Percentiles rank a stretch among this genome's conserved stretches.
These are phyloP conservation scores for Falco peregrinus DNA, from an alignment of 2,797 vertebrate species.

Conservation along the genomic window DNA sequence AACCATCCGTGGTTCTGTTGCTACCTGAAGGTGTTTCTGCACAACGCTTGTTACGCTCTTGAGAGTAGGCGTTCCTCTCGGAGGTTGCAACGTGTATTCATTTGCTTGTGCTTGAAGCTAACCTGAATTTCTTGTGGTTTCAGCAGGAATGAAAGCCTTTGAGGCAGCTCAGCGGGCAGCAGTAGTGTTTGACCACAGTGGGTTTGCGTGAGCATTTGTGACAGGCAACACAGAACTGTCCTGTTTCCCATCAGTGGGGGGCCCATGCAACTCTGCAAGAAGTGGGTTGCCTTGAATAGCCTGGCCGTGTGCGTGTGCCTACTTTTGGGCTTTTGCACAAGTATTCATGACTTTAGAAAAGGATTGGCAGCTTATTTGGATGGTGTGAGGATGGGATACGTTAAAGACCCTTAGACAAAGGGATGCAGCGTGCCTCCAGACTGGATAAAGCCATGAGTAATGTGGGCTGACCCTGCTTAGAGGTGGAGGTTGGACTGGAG, in stretches of 20 bases:
- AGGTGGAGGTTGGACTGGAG: background rate
- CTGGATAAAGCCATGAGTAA: background rate
- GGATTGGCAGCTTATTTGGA: background rate
- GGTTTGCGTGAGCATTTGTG: background rate
- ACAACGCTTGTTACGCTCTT: accelerated
- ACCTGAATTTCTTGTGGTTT: background rate
- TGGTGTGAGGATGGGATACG: accelerated
- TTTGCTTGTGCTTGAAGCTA: background rate
- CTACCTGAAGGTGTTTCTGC: background rate
- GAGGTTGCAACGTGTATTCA: accelerated
- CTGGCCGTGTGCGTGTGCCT: background rate
- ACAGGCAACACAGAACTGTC: background rate
- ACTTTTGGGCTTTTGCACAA: background rate
- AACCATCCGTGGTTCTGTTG: background rate
- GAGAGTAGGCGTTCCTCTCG: background rate
- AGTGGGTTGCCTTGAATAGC: background rate
- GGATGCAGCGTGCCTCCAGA: background rate
- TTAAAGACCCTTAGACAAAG: background rate
- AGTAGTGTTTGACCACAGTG: background rate
- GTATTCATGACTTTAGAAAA: background rate
- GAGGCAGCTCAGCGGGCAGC: background rate
- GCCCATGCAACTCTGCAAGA: background rate
- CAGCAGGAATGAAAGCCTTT: background rate
- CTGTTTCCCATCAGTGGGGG: background rate
- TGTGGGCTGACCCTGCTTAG: background rate